Percentiles rank a stretch among this genome's conserved stretches.
These are phyloP conservation scores for Anolis apletophallus DNA, from an alignment of 2,797 vertebrate species.

Conservation along the genomic window DNA sequence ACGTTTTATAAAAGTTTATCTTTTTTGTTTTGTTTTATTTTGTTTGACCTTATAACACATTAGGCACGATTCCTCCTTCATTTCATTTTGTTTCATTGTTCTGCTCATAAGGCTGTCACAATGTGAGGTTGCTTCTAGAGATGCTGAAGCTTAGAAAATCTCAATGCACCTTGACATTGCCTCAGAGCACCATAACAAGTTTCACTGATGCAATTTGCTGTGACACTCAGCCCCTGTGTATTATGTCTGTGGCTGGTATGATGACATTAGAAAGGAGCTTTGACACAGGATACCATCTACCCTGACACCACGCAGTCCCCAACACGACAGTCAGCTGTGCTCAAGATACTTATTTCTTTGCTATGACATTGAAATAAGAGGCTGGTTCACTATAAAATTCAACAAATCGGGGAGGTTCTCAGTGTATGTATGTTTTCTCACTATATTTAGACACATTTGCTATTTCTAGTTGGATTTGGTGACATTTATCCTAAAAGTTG, in stretches of 20 bases:
- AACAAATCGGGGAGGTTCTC: conserved; percentile 51
- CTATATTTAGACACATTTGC: background rate
- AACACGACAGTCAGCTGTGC: rapidly evolving
- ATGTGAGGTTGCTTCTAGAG: conserved; percentile 43
- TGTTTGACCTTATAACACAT: conserved; percentile 30
- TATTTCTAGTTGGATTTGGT: background rate
- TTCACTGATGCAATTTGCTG: conserved; percentile 50
- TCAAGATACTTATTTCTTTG: background rate
- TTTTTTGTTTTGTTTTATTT: background rate
- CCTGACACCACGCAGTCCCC: conserved; percentile 38
- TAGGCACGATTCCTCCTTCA: background rate
- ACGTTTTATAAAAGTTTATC: conserved; percentile 1
- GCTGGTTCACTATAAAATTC: conserved; percentile 19
- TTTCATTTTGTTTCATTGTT: background rate
- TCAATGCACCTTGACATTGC: conserved; percentile 54
- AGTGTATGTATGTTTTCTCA: background rate
- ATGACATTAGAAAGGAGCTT: conserved; percentile 52
- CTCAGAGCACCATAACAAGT: conserved; percentile 43
- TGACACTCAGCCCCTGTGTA: conserved; percentile 50
- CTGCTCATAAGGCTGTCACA: conserved; percentile 6
- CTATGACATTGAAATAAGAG: conserved; percentile 12
- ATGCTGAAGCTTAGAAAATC: conserved; percentile 35
- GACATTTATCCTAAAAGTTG: background rate
- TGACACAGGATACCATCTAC: conserved; percentile 32
- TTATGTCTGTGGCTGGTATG: conserved; percentile 25